Evolutionary conservation across 2,888 invertebrate genomes (phyloP), one percentile per base, ranked within the genome.

Genomic region (Calephelis perditalis): DNA sequence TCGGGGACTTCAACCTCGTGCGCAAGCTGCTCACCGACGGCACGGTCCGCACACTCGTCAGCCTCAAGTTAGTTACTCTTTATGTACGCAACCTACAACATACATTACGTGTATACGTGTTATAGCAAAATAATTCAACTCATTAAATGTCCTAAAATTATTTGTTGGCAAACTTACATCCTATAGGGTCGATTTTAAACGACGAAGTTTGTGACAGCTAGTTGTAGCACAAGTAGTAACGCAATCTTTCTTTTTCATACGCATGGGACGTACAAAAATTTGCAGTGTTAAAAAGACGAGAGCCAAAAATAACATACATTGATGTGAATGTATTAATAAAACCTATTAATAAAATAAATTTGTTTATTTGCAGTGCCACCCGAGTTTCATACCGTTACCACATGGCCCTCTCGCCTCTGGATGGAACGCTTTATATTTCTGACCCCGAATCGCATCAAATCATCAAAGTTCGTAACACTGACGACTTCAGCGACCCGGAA

Each of bases 371-470:
- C 88, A 97, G 98, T 78, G 96, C 97, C 35, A 97, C 97, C 1
- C 93, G 97, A 73, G 98, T 98, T 0, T 97, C 98, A 0, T 98
- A 99, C 84, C 95, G 98, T 61, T 99, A 99, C 83, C 98, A 98
- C 89, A 96, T 99, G 93, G 97, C 98, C 0, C 90, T 99, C 54
- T 98, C 98, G 72, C 99, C 99, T 0, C 91, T 98, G 11, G 98
- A 98, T 79, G 98, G 98, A 37, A 95, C 95, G 1, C 92, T 99
- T 9, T 99, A 98, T 89, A 97, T 99, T 72, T 98, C 99, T 0
- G 98, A 99, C 80, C 98, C 98, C 0, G 98, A 98, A 80, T 96
- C 97, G 0, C 97, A 98, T 81, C 98, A 98, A 83, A 98, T 98
- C 69, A 95, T 98, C 65, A 94, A 95, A 67, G 97, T 97, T 1